Evolutionary conservation across 2,113 vertebrate genomes (phyloP).

Genomic region (Psammodynastes pulverulentus): DNA sequence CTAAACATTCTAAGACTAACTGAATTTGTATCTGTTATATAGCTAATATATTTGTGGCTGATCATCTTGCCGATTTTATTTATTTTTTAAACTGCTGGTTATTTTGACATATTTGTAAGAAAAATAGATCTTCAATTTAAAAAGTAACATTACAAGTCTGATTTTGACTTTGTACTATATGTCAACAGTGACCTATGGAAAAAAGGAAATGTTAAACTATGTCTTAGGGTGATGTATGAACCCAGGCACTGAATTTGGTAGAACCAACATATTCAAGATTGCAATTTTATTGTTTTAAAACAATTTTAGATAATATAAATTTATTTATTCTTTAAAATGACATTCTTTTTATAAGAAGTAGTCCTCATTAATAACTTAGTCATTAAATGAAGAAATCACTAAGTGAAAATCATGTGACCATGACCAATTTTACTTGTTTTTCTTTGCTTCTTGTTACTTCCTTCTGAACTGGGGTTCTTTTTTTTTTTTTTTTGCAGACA

Average conservation of each 20-base stretch:
- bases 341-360: neutral
- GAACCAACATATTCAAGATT: neutral
- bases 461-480: neutral
- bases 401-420: neutral
- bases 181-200: neutral
- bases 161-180: neutral
- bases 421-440: neutral
- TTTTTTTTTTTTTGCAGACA: neutral
- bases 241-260: neutral
- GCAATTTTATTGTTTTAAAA: neutral
- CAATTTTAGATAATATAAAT: neutral
- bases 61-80: neutral
- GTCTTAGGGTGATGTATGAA: neutral
- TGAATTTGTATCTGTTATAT: neutral
- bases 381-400: neutral
- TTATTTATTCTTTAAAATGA: neutral
- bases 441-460: neutral
- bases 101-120: neutral
- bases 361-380: neutral
- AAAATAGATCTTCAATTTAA: neutral
- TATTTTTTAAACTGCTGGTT: neutral
- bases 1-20: neutral
- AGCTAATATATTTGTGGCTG: neutral
- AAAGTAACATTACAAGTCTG: neutral
- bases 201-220: neutral